Percentiles rank a stretch among this genome's conserved stretches.
phyloP scores from a whole-genome alignment of 2,888 invertebrate genomes.

The Noctua janthe region DNA sequence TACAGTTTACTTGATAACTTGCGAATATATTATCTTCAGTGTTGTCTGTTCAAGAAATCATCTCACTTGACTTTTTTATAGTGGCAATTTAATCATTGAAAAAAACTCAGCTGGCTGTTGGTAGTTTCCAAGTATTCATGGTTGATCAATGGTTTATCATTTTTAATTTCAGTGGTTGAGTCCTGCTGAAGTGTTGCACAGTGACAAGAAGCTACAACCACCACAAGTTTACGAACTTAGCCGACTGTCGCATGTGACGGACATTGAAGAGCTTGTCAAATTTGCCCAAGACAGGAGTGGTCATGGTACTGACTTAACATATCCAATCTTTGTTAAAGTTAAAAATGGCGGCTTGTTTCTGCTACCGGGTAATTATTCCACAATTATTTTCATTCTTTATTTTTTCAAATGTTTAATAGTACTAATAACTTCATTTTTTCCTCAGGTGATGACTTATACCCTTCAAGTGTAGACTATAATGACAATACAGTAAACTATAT shows the following conservation, averaged over 20 bases:
- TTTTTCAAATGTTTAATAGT: not conserved
- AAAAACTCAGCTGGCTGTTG: not conserved
- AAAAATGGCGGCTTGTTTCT: constrained; percentile 90
- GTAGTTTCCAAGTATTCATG: not conserved
- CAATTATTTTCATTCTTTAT: not conserved
- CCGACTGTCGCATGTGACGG: constrained; percentile 90
- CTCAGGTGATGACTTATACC: constrained; percentile 89
- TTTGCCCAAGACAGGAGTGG: constrained; percentile 91
- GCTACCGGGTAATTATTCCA: constrained; percentile 89
- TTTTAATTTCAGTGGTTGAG: constrained; percentile 91
- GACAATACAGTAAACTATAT: constrained; percentile 68
- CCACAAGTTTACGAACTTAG: constrained; percentile 95
- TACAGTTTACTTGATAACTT: not conserved
- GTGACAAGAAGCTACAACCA: constrained; percentile 90
- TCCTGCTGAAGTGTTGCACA: constrained; percentile 89
- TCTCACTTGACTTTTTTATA: not conserved
- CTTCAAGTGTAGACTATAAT: constrained; percentile 82
- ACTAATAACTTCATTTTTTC: constrained; percentile 29
- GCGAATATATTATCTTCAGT: not conserved
- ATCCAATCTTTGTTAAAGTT: constrained; percentile 89
- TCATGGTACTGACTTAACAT: constrained; percentile 88
- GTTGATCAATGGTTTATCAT: not conserved
- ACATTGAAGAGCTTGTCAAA: constrained; percentile 89
- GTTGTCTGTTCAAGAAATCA: not conserved
- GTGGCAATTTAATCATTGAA: not conserved